These are phyloP conservation scores for Notothenia coriiceps DNA, from an alignment of 2,113 vertebrate genomes.

Conservation along the genomic window DNA sequence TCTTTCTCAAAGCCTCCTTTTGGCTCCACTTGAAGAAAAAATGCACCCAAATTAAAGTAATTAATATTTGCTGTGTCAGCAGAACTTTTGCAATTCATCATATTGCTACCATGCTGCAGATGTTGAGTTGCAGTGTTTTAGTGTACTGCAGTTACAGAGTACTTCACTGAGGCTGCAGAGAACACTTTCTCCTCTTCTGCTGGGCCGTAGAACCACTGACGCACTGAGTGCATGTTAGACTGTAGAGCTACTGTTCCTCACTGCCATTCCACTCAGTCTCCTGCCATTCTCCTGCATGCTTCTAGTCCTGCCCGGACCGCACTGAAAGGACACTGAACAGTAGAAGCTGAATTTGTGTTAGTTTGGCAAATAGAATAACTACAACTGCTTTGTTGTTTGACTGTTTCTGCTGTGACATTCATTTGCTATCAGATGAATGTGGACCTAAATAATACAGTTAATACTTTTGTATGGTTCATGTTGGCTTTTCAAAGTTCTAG, in stretches of 20 bases:
- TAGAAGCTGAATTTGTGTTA: constrained; percentile 35
- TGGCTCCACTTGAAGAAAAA: constrained; percentile 18
- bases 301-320: constrained; percentile 10
- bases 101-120: constrained; percentile 28
- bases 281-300: constrained; percentile 66
- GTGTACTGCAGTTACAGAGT: constrained; percentile 12
- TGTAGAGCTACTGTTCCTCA: constrained; percentile 50
- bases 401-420: constrained; percentile 55
- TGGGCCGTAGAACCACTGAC: constrained; percentile 72
- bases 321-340: constrained; percentile 27
- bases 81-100: constrained; percentile 40
- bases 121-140: constrained; percentile 20
- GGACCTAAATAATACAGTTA: neutral
- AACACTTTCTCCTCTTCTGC: constrained; percentile 79
- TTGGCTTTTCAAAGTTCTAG: neutral
- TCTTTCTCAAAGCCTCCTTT: constrained; percentile 10
- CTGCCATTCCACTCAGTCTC: constrained; percentile 49
- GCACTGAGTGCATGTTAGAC: constrained; percentile 75
- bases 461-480: neutral
- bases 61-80: constrained; percentile 39
- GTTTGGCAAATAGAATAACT: constrained; percentile 13
- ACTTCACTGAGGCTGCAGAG: constrained; percentile 45
- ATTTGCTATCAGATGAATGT: constrained; percentile 21
- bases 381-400: constrained; percentile 39
- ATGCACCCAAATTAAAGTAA: constrained; percentile 45